Evolutionary conservation across 37 sponge, comb jelly and placozoan species (phyloP), one percentile per base, ranked within the genome.

Genomic region (Cladorhizidae sp.): DNA sequence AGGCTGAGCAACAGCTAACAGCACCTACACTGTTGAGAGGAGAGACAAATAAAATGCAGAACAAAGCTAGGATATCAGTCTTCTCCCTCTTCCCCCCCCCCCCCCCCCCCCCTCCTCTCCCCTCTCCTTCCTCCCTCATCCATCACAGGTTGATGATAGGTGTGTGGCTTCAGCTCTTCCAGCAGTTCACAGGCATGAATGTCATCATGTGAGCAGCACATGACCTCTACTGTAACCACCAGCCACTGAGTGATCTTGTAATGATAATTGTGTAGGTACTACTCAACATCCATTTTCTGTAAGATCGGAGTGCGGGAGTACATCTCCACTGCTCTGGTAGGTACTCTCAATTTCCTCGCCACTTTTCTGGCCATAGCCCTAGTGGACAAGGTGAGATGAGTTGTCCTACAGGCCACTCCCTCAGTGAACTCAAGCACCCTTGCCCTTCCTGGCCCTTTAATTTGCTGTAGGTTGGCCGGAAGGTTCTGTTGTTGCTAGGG

Each of bases 181-280:
- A 92, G 67, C 90, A 92, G 65, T 78, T 74, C 41, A 92, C 89
- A 14, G 93, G 93, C 25, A 92, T 92, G 75, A 92, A 92, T 55
- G 90, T 92, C 49, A 88, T 88, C 72, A 92, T 92, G 93, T 92
- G 73, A 80, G 85, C 22, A 57, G 5, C 25, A 39, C 31, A 8
- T 36, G 32, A 67, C 74, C 28, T 8, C 64, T 56, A 18, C 40
- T 41, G 21, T 35, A 17, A 37, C 32, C 31, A 67, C 14, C 68
- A 67, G n/a, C 68, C 7, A 3, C 8, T 8, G 14, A 20, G 8
- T 67, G 32, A 36, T 29, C 6, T 3, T 67, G 61, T 59, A 59
- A 8, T 59, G n/a, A 18, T 59, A 35, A 21, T 12, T 72, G n/a
- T 74, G 9, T 54, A 91, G 92, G 92, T 91, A 91, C 75, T 91